Conservation (phyloP, 2,888 invertebrate species). For the Ariolimax columbianus region DNA sequence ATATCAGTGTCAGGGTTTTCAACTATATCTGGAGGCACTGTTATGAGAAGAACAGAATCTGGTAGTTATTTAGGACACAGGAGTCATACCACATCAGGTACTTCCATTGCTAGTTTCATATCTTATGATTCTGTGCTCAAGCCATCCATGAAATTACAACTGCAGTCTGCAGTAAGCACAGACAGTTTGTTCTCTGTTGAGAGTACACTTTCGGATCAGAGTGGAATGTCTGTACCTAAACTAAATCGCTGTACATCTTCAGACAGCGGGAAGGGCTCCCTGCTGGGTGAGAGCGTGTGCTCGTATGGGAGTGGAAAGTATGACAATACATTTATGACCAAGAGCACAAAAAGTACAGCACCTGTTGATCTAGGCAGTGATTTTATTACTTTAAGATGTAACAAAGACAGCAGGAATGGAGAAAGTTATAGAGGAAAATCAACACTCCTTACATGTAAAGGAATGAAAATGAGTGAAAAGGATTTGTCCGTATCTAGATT, state of each 20-base stretch:
- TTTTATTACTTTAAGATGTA: conserved; percentile 9
- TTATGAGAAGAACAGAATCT: conserved; percentile 55
- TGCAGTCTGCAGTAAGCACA: conserved; percentile 62
- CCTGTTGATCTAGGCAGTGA: neutral
- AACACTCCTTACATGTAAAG: neutral
- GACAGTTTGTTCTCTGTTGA: conserved; percentile 59
- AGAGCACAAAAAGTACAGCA: neutral
- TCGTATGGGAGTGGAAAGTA: neutral
- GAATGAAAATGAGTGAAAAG: conserved; percentile 13
- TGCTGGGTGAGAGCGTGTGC: neutral
- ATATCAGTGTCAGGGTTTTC: conserved; percentile 61
- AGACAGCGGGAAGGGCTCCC: conserved; percentile 69
- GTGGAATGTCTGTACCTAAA: neutral
- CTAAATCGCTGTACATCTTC: conserved; percentile 62
- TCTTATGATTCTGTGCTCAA: conserved; percentile 29
- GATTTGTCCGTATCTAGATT: neutral
- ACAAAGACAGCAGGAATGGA: neutral
- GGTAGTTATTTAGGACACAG: conserved; percentile 15
- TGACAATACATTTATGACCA: conserved; percentile 14
- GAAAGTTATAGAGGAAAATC: neutral
- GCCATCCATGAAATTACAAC: neutral
- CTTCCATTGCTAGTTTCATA: conserved; percentile 20
- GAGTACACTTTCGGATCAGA: conserved; percentile 13
- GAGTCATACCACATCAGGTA: neutral
- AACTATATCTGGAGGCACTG: conserved; percentile 61